Evolutionary conservation across 2,113 vertebrate species (phyloP).

Genomic region (Argyrosomus japonicus): DNA sequence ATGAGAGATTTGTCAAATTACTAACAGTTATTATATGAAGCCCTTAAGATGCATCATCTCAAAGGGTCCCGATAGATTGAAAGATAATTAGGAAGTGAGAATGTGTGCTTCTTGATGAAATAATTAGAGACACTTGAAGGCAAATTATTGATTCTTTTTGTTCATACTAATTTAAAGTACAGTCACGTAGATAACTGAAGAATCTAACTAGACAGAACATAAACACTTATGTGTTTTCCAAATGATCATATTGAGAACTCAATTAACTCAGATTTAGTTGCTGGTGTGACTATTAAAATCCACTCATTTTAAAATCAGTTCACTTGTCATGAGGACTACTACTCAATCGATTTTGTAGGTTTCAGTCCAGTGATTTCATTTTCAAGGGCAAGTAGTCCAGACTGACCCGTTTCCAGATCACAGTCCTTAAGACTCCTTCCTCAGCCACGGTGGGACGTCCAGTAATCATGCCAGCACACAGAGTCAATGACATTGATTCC

Average conservation of each 20-base stretch:
- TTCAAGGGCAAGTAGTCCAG: slow-evolving; percentile 20
- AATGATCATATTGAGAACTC: background rate
- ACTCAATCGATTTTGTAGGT: background rate
- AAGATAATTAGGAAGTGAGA: background rate
- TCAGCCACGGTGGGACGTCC: slow-evolving; percentile 32
- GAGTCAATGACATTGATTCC: slow-evolving; percentile 60
- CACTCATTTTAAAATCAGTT: background rate
- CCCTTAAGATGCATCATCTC: background rate
- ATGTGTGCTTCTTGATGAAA: background rate
- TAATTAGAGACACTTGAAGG: background rate
- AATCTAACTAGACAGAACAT: background rate
- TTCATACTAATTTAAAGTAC: background rate
- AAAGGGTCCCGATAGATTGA: background rate
- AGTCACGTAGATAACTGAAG: background rate
- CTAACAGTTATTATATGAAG: background rate
- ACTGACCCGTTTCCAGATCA: slow-evolving; percentile 27
- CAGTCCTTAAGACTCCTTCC: slow-evolving; percentile 16
- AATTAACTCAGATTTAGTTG: background rate
- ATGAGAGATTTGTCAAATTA: background rate
- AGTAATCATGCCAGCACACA: slow-evolving; percentile 43
- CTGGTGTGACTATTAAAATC: background rate
- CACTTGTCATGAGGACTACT: background rate
- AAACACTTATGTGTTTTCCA: background rate
- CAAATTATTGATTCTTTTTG: background rate
- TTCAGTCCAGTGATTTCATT: background rate